These are phyloP conservation scores for Lithobates sylvaticus DNA, from an alignment of 2,797 vertebrate species.

Conservation along the genomic window DNA sequence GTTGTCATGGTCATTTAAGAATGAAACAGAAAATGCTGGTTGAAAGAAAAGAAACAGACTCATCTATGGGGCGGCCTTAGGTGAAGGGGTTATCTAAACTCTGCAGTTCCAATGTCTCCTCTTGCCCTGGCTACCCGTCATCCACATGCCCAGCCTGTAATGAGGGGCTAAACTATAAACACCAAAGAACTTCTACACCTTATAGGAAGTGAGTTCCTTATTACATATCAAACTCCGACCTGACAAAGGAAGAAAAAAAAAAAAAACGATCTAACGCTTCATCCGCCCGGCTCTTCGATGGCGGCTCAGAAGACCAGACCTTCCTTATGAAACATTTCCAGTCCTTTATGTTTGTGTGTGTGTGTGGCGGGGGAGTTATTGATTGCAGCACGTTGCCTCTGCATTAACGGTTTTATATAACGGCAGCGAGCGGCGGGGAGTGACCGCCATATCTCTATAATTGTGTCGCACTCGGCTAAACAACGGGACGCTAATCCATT, in stretches of 20 bases:
- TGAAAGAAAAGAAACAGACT: too few relatives aligned
- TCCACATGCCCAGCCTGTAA: too few relatives aligned
- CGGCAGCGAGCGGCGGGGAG: not conserved
- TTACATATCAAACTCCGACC: not conserved
- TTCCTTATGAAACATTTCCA: not conserved
- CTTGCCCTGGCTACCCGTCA: too few relatives aligned
- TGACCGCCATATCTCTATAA: not conserved
- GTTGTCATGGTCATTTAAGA: too few relatives aligned
- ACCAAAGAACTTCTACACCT: too few relatives aligned
- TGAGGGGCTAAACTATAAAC: too few relatives aligned
- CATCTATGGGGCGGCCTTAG: too few relatives aligned
- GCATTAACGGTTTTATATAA: not conserved
- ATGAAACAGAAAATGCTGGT: too few relatives aligned
- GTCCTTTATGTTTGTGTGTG: not conserved
- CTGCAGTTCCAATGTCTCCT: too few relatives aligned
- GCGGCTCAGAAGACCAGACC: not conserved
- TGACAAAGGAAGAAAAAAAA: not conserved
- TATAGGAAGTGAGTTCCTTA: too few relatives aligned
- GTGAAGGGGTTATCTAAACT: too few relatives aligned
- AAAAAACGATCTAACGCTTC: not conserved
- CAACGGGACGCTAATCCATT: not conserved
- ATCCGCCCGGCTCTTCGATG: not conserved
- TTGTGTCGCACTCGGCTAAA: not conserved
- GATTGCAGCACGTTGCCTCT: not conserved
- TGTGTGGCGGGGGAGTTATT: not conserved